Evolutionary conservation across 2,797 vertebrate species (phyloP).

Genomic region (Mus spretus): DNA sequence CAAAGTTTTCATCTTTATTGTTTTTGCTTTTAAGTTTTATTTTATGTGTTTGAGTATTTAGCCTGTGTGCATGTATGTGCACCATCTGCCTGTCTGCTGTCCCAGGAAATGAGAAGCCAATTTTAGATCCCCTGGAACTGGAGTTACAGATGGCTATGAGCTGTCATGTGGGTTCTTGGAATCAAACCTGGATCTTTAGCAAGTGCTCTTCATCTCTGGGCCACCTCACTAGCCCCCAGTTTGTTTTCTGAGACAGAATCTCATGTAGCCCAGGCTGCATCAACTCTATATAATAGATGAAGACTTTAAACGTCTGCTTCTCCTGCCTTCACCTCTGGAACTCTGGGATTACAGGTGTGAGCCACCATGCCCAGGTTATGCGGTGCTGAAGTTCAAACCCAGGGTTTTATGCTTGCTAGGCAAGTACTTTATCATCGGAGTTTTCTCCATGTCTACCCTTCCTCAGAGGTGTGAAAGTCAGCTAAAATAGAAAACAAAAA

Average conservation of each 20-base stretch:
- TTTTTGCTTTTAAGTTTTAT: neutral
- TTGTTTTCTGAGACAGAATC: neutral
- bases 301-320: neutral
- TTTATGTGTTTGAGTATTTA: neutral
- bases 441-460: neutral
- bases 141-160: neutral
- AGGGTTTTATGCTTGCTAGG: neutral
- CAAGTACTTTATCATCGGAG: neutral
- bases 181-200: neutral
- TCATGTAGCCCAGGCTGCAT: neutral
- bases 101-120: neutral
- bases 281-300: too few relatives aligned
- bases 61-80: neutral
- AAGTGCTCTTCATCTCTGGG: neutral
- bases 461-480: neutral
- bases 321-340: neutral
- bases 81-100: neutral
- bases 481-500: slow-evolving; percentile 29
- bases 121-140: neutral
- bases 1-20: neutral
- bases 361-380: neutral
- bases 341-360: neutral
- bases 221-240: too few relatives aligned
- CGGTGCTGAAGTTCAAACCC: neutral
- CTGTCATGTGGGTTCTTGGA: neutral